A percentile compares a stretch with the other conserved stretches of the same genome.
These are phyloP conservation scores for Gallinago stenura DNA, from an alignment of 2,797 vertebrate species.

Conservation along the genomic window DNA sequence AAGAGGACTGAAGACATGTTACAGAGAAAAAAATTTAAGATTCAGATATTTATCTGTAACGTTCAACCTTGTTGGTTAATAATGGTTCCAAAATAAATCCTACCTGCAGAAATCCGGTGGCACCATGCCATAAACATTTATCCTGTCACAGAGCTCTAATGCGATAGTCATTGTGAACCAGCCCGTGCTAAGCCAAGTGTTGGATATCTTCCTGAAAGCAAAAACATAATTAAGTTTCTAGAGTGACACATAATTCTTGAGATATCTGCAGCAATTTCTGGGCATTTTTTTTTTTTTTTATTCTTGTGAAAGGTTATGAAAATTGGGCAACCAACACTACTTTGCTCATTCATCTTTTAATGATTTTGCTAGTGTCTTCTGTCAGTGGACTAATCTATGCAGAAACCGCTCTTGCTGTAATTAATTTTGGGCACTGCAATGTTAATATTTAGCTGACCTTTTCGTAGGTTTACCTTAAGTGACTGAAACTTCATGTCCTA, in stretches of 20 bases:
- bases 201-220: conserved; percentile 92
- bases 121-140: conserved; percentile 98
- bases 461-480: conserved; percentile 24
- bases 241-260: conserved; percentile 41
- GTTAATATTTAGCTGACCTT: conserved; percentile 48
- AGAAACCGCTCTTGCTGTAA: background rate
- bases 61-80: conserved; percentile 11
- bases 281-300: background rate
- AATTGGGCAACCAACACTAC: conserved; percentile 2
- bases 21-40: background rate
- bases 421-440: conserved; percentile 11
- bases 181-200: conserved; percentile 98
- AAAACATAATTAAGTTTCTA: conserved; percentile 71
- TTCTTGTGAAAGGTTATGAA: conserved; percentile 37
- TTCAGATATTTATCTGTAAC: conserved; percentile 52
- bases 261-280: conserved; percentile 14
- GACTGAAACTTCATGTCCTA: background rate
- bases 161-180: conserved; percentile 99
- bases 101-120: conserved; percentile 99
- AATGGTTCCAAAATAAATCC: conserved; percentile 63
- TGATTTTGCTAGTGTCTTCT: background rate
- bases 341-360: background rate
- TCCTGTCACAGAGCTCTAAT: conserved; percentile 94
- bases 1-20: conserved; percentile 48
- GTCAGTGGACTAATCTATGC: background rate